Base-by-base conservation (phyloP, 2,888 invertebrate genomes). In the Charanyca ferruginea region DNA sequence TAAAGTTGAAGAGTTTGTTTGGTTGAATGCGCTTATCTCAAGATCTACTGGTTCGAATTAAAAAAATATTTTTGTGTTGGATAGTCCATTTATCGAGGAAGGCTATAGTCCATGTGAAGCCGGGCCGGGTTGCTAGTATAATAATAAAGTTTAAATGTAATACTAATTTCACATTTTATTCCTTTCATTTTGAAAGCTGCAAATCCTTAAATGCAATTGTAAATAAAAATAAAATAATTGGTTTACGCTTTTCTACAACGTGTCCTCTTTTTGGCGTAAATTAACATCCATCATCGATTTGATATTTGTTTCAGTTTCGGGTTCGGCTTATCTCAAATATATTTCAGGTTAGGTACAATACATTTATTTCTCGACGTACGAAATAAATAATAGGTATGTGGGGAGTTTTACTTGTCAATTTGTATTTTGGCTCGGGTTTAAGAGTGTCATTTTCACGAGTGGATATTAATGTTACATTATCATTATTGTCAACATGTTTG, bases 221-320 rank as follows among this genome's bases (percentile, higher is more conserved):
- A 52, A 79, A 78, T 60, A 61, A 77, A 74, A 48, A 60, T 60
- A 18, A 58, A 54, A 61, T 67, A 66, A 79, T 66, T 75, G 61
- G 62, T 35, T 53, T 58, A 32, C 47, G 51, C 42, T 57, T 71
- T 58, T 57, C 42, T 47, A 58, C 44, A 9, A 38, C 20, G 20
- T 44, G 66, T 51, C 28, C 76, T 55, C 32, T 54, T 70, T 73
- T 72, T 48, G 63, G 52, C 48, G 35, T 44, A 59, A 66, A 65
- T 77, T 64, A 69, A 49, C 73, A 62, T 73, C 73, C 73, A 73
- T 69, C 77, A 66, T 35, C 8, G 45, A 22, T 8, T 9, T 35
- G 61, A 53, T 49, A 63, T 65, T 48, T 48, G 45, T 52, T 75
- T 64, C 77, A 72, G 64, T 72, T 68, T 62, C 42, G 16, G 41